These are phyloP conservation scores for Phaetusa simplex DNA, from an alignment of 2,113 vertebrate genomes.

Conservation along the genomic window DNA sequence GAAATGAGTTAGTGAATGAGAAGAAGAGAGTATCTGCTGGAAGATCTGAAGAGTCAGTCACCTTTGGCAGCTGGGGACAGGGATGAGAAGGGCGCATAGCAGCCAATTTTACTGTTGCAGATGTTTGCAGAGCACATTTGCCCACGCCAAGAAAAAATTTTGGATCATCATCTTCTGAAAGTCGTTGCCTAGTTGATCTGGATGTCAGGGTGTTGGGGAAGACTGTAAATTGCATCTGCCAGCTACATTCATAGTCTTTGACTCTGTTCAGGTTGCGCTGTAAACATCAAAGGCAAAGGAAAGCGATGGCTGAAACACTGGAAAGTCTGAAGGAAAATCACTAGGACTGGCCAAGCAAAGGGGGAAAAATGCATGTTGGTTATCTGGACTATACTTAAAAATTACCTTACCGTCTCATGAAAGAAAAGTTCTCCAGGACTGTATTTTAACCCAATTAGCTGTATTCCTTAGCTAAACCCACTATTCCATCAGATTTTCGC, in stretches of 20 bases:
- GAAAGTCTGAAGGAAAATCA: background rate
- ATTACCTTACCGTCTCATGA: background rate
- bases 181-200: background rate
- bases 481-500: background rate
- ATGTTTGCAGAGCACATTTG: background rate
- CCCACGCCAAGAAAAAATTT: background rate
- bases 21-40: background rate
- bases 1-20: background rate
- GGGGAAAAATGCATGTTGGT: background rate
- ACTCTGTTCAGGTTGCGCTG: background rate
- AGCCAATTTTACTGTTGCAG: background rate
- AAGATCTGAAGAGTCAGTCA: background rate
- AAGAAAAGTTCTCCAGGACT: background rate
- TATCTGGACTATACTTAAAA: background rate
- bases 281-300: background rate
- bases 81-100: background rate
- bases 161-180: background rate
- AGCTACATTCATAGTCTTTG: background rate
- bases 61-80: background rate
- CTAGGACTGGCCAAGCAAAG: background rate
- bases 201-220: background rate
- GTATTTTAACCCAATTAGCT: background rate
- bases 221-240: background rate
- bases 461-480: background rate
- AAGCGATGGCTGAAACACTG: background rate